Percentiles rank a stretch among this genome's conserved stretches.
Conservation (phyloP, 1,140 invertebrate genomes). For the Caenorhabditis remanei region DNA sequence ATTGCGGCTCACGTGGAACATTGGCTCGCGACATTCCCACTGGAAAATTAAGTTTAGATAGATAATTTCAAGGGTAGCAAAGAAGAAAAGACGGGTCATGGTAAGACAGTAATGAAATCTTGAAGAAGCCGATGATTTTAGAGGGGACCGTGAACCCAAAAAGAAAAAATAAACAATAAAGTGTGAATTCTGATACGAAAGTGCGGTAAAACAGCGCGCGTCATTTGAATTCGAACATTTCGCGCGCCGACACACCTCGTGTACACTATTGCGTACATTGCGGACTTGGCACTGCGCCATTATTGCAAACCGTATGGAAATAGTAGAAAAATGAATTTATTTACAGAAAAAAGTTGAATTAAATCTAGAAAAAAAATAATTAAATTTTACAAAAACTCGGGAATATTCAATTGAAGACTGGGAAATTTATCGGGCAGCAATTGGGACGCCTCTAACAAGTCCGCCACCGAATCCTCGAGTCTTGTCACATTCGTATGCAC, state of each 20-base stretch:
- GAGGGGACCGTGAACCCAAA: background rate
- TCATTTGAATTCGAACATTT: slow-evolving; percentile 22
- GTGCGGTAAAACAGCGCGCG: slow-evolving; percentile 26
- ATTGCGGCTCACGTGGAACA: background rate
- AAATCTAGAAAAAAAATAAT: background rate
- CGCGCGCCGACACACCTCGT: background rate
- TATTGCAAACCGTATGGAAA: background rate
- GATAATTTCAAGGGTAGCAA: background rate
- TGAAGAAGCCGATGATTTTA: no score
- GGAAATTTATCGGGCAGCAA: slow-evolving; percentile 2
- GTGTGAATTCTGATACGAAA: background rate
- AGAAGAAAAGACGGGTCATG: background rate
- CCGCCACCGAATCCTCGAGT: slow-evolving; percentile 18
- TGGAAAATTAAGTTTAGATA: background rate
- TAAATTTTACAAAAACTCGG: background rate
- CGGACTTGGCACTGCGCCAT: slow-evolving; percentile 13
- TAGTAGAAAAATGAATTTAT: background rate
- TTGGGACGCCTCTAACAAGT: slow-evolving; percentile 13
- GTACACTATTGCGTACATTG: slow-evolving; percentile 7
- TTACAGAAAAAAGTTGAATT: background rate
- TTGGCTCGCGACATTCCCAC: background rate
- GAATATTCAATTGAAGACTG: slow-evolving; percentile 1
- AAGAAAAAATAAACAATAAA: background rate
- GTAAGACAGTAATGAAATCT: no score
- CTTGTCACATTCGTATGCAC: slow-evolving; percentile 39